Conservation (phyloP, 92 coral and sea anemone genomes). For the Porites lobata region DNA sequence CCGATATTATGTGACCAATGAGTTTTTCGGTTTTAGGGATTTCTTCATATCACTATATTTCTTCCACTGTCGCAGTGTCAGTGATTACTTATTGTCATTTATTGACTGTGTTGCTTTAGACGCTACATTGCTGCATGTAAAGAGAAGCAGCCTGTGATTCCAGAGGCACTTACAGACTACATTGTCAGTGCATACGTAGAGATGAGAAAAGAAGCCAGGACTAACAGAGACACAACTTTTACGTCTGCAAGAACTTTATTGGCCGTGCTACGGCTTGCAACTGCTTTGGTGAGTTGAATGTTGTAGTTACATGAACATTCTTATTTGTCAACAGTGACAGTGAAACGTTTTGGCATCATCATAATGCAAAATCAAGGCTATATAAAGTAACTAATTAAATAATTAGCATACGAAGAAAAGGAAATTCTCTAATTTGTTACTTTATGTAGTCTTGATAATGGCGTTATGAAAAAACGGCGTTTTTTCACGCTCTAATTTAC, state of each 20-base stretch:
- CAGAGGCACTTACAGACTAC: slow-evolving; percentile 88
- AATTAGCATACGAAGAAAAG: too few relatives aligned
- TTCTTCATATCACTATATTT: background rate
- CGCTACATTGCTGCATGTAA: slow-evolving; percentile 98
- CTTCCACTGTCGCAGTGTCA: background rate
- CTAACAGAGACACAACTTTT: slow-evolving; percentile 93
- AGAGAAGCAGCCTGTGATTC: slow-evolving; percentile 95
- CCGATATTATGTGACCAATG: too few relatives aligned
- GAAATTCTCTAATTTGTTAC: too few relatives aligned
- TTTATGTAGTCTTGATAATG: too few relatives aligned
- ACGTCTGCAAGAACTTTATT: slow-evolving; percentile 96
- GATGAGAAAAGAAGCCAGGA: slow-evolving; percentile 98
- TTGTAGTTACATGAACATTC: background rate
- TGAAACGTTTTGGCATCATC: too few relatives aligned
- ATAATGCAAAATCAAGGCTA: too few relatives aligned
- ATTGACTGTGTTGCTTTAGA: slow-evolving; percentile 37
- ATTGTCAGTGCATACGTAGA: slow-evolving; percentile 99
- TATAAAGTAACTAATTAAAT: too few relatives aligned
- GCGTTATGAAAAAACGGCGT: too few relatives aligned
- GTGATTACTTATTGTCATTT: background rate
- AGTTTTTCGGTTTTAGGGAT: background rate
- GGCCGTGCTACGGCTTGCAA: slow-evolving; percentile 95
- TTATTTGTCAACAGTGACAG: background rate
- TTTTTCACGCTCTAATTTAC: too few relatives aligned
- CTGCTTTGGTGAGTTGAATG: slow-evolving; percentile 85